Evolutionary conservation across 2,888 invertebrate genomes (phyloP).

Genomic region (Microplitis manilae): DNA sequence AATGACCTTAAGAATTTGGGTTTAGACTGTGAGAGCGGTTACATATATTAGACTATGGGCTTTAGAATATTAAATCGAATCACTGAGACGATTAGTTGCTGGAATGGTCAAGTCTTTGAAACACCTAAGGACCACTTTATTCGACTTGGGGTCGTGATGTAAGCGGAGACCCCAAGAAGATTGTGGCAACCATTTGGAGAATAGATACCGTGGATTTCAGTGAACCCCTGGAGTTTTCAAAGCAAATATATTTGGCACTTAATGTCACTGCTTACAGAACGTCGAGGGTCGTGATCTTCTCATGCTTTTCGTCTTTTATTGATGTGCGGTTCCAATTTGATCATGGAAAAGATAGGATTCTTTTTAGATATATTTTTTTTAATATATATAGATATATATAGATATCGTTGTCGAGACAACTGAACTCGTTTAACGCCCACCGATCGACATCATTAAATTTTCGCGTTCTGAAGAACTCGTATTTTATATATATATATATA

Average conservation of each 20-base stretch:
- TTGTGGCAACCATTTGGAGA: not conserved
- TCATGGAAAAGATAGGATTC: not conserved
- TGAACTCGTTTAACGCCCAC: slow-evolving; percentile 7
- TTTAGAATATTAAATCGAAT: not conserved
- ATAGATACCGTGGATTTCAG: slow-evolving; percentile 16
- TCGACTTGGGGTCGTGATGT: slow-evolving; percentile 17
- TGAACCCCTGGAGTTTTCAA: not conserved
- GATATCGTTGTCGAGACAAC: not conserved
- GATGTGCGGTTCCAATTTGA: not conserved
- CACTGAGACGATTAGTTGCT: slow-evolving; percentile 23
- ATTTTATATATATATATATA: not conserved
- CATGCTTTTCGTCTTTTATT: not conserved
- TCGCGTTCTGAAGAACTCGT: slow-evolving; percentile 12
- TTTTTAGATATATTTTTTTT: no score
- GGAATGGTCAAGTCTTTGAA: slow-evolving; percentile 13
- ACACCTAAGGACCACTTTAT: slow-evolving; percentile 27
- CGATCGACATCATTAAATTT: slow-evolving; percentile 25
- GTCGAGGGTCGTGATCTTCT: not conserved
- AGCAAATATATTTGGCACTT: not conserved
- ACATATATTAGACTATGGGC: not conserved
- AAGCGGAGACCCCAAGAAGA: not conserved
- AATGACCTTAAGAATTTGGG: slow-evolving; percentile 1
- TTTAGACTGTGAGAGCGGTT: slow-evolving; percentile 2
- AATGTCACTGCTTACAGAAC: not conserved
- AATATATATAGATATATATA: not conserved